Evolutionary conservation across 37 sponge, comb jelly and placozoan species (phyloP), one percentile per base, ranked within the genome.

Genomic region (Halisarca cf. caerulea): DNA sequence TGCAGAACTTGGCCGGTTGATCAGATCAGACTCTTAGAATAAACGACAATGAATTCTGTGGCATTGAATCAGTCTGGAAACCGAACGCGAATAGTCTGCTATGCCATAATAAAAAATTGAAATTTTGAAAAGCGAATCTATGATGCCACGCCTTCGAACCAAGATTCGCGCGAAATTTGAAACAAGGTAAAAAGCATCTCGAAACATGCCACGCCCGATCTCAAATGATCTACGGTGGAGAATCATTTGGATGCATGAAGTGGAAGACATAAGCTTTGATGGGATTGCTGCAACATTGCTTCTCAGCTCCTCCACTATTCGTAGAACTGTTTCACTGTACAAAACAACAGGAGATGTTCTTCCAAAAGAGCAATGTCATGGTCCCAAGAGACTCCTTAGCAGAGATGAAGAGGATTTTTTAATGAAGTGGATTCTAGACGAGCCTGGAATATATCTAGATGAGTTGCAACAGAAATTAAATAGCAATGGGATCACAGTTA

Each of bases 401-500:
- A 77, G 78, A 20, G 55, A 24, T 8, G 79, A 66, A 24, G 70
- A 86, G 34, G 20, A 30, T 15, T 34, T n/a, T 9, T 5, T 86
- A 27, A 0, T 81, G 2, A 51, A 80, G 3, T 20, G 8, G 18
- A 34, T 81, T 5, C 20, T 87, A 1, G 82, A 64, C 4, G 70
- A 69, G n/a, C 87, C 87, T 37, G 75, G 75, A 6, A 81, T 87
- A 6, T 87, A 81, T 42, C 74, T 87, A 0, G 59, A 53, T 74
- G 78, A 81, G 47, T 25, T 88, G 30, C 58, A 72, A 38, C 15
- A 15, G 17, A 18, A 74, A 18, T 17, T 30, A 72, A 45, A 51
- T 3, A 2, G 59, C 45, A 17, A 20, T 15, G 82, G 83, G 9
- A 32, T 58, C 25, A 32, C 58, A 40, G 66, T 43, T 11, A 82